phyloP scores from a whole-genome alignment of 2,113 vertebrate species.

The Corythaeola cristata region DNA sequence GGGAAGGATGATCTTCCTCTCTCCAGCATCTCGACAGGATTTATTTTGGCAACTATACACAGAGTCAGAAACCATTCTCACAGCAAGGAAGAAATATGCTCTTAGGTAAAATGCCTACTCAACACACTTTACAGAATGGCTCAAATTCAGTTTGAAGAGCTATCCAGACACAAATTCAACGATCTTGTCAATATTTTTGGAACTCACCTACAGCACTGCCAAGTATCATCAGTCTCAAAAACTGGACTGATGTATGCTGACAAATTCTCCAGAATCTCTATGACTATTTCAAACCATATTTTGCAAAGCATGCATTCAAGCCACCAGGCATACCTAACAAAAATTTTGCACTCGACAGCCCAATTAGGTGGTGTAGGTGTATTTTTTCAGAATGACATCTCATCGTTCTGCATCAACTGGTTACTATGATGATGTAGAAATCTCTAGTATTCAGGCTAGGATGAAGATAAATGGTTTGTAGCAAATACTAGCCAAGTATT shows the following conservation, averaged over 20 bases:
- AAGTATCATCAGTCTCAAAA: conserved; percentile 34
- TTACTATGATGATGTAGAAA: background rate
- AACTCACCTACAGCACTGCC: background rate
- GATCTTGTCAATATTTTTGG: conserved; percentile 36
- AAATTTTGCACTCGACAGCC: background rate
- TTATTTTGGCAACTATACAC: conserved; percentile 29
- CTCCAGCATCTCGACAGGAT: conserved; percentile 30
- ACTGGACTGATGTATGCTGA: background rate
- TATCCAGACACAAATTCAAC: conserved; percentile 21
- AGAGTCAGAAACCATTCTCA: conserved; percentile 8
- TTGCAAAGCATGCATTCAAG: background rate
- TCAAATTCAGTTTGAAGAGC: conserved; percentile 30
- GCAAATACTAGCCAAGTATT: background rate
- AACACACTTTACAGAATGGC: background rate
- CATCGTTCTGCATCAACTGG: background rate
- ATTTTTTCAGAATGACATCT: background rate
- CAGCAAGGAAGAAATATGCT: conserved; percentile 15
- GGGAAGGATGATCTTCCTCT: background rate
- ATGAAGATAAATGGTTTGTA: background rate
- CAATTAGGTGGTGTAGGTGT: background rate
- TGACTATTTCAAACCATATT: background rate
- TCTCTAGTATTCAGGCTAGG: background rate
- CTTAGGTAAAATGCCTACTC: background rate
- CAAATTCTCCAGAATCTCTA: background rate
- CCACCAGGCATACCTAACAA: background rate